Evolutionary conservation across 2,113 vertebrate genomes (phyloP), one percentile per base, ranked within the genome.

Genomic region (Myrmecophaga tridactyla): DNA sequence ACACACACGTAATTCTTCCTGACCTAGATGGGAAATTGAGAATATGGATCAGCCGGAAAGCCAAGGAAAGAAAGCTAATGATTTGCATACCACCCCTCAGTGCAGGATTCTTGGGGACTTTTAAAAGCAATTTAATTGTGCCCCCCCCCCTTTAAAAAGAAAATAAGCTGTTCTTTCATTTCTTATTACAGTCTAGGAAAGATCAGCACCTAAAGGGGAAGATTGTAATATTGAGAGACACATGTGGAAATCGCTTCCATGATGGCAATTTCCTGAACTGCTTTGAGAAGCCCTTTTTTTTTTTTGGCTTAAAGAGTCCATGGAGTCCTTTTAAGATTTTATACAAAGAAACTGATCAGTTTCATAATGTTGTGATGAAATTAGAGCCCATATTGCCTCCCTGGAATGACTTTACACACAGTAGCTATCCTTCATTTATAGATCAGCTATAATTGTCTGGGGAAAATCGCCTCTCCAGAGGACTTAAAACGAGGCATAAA

Each of bases 271-370:
- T 97, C 97, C 96, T 89, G 60, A 95, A 85, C 51, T 96, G 86
- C 72, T 87, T 97, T 96, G 86, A 90, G 98, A 97, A 98, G 75
- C 76, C 85, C 80, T 95, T 98, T 91, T 62, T 98, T 91, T 62
- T n/a, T 95, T 92, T 87, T 90, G 70, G 60, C 0, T 1, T 95
- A 93, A 98, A 96, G 86, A 97, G 95, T 43, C 94, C 75, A 88
- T 41, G 31, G 96, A 97, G 97, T 63, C 96, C 93, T 97, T 97
- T 97, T 93, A 98, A 94, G 90, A 76, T 96, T 98, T 98, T 97
- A 96, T 80, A 81, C 77, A 96, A 97, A 96, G 85, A 96, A 97
- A 96, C 80, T 86, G 89, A 96, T 65, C 92, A 63, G 86, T 96
- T 98, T 96, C 92, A 76, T 75, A 97, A 96, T 51, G 84, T 1